Evolutionary conservation across 2,797 vertebrate genomes (phyloP).

Genomic region (Hoplostethus atlanticus): DNA sequence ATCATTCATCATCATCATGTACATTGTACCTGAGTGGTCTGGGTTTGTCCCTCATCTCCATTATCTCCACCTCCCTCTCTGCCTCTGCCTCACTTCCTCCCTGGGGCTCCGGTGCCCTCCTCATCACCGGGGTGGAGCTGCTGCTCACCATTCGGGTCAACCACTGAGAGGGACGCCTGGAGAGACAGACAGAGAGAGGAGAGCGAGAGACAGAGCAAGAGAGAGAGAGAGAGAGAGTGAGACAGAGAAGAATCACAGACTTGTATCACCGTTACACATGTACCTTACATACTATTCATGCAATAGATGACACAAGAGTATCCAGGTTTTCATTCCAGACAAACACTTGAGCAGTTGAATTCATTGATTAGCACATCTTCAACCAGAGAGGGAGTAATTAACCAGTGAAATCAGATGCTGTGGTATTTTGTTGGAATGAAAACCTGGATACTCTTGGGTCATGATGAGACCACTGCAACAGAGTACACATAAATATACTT

Average conservation of each 20-base stretch:
- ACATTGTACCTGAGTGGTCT: slow-evolving; percentile 79
- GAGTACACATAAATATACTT: not conserved
- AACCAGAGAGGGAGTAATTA: too few species aligned
- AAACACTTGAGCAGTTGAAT: not conserved
- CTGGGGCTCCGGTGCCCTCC: slow-evolving; percentile 55
- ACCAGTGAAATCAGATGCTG: not conserved
- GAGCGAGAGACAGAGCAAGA: not conserved
- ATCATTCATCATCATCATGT: not conserved
- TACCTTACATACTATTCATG: not conserved
- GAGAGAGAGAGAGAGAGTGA: not conserved
- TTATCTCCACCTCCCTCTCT: slow-evolving; percentile 46
- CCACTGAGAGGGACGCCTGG: slow-evolving; percentile 96
- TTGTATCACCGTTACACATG: not conserved
- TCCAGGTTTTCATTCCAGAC: not conserved
- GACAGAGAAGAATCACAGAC: not conserved
- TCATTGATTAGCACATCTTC: not conserved
- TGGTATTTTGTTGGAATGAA: not conserved
- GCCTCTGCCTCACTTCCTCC: slow-evolving; percentile 44
- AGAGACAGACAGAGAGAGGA: slow-evolving; percentile 9
- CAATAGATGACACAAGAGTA: not conserved
- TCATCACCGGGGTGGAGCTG: slow-evolving; percentile 70
- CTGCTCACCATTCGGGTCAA: slow-evolving; percentile 84
- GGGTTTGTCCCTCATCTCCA: slow-evolving; percentile 74
- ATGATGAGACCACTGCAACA: not conserved
- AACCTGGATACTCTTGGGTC: too few species aligned